Base-by-base conservation (phyloP, 2,113 vertebrate genomes). In the Phalacrocorax aristotelis region DNA sequence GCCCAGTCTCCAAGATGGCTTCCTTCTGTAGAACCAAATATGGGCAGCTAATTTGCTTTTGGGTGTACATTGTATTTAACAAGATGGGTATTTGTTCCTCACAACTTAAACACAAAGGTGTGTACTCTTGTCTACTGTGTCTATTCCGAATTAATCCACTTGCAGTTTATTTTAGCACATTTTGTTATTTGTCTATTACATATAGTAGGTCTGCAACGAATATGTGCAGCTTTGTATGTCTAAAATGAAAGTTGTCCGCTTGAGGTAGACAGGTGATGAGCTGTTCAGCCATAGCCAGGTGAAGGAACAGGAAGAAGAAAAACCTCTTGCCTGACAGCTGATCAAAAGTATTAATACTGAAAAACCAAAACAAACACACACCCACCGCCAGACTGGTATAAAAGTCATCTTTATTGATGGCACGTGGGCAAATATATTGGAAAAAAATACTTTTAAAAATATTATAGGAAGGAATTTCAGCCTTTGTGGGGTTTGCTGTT, bases 11-110 rank as follows among this genome's bases (percentile, higher is more conserved):
- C 1, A 11, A 49, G 58, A 72, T 57, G 49, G 32, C 61, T 96
- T 95, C 54, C 70, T 87, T 95, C 79, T 93, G 89, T 92, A 69
- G 87, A 65, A 65, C 78, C 57, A 89, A 96, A 96, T 85, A 92
- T 9, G 58, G 91, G 29, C 64, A 81, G 72, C 90, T 88, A 42
- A 94, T 92, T 87, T 91, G 62, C 80, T 75, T 85, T 90, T 26
- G 65, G 51, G 44, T 55, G 79, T 30, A 12, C 64, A 60, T 71
- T 0, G 0, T 87, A 8, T 68, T 54, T 85, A 90, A 82, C 15
- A 5, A 87, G 51, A 72, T 71, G 46, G 74, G 21, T 95, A 82
- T 96, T 95, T 92, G 66, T 80, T 91, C 94, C 65, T 82, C 72
- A 91, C 54, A 89, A 54, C 62, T 83, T 70, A 54, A 91, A 76